Conservation (phyloP, 2,113 vertebrate genomes). For the human (Homo sapiens) region GRCh38 chr6:161306501-161307000, state of each 20-base stretch:
- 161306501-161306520: not conserved
- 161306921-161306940: too few species aligned
- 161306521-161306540: not conserved
- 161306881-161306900: too few species aligned
- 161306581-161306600: not conserved
- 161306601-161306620: not conserved
- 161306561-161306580: not conserved
- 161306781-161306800: not conserved
- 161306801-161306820: too few species aligned
- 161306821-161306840: too few species aligned
- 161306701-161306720: not conserved
- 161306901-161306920: too few species aligned
- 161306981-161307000: too few species aligned
- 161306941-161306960: too few species aligned
- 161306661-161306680: not conserved
- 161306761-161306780: not conserved
- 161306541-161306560: not conserved
- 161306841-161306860: too few species aligned
- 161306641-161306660: not conserved
- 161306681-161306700: not conserved
- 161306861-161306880: too few species aligned
- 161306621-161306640: not conserved
- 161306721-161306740: rapidly evolving
- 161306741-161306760: not conserved
- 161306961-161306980: too few species aligned